phyloP scores from a whole-genome alignment of 2,888 invertebrate species.

The Metopia argyrocephala region DNA sequence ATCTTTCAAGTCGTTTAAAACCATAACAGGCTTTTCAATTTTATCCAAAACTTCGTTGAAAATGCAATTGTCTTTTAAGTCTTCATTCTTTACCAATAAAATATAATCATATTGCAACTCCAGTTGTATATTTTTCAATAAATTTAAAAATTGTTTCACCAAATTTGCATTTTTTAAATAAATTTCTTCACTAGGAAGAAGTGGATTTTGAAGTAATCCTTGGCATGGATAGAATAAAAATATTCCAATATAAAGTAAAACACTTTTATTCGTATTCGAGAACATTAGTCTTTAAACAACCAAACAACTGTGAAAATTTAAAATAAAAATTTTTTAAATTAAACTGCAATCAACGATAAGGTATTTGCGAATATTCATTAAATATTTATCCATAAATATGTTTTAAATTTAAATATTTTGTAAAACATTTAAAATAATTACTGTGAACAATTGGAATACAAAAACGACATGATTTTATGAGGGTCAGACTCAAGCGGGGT shows the following conservation, averaged over 20 bases:
- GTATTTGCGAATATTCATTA: constrained; percentile 1
- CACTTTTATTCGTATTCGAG: not conserved
- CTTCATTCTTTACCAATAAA: constrained; percentile 1
- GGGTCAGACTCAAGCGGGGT: not conserved
- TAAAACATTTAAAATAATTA: constrained; percentile 23
- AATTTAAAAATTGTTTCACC: not conserved
- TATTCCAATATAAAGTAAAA: not conserved
- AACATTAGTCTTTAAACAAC: constrained; percentile 23
- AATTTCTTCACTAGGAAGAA: not conserved
- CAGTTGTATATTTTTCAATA: not conserved
- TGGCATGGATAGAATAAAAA: not conserved
- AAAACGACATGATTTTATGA: not conserved
- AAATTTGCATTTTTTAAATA: not conserved
- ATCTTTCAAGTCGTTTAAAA: not conserved
- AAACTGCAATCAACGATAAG: not conserved
- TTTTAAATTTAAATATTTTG: constrained; percentile 31
- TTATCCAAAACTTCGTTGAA: constrained; percentile 1
- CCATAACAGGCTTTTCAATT: constrained; percentile 8
- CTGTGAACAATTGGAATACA: not conserved
- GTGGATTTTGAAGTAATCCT: not conserved
- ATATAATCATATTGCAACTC: constrained; percentile 32
- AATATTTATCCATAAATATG: constrained; percentile 35
- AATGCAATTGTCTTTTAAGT: not conserved
- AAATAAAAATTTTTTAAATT: not conserved
- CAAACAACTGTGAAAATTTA: constrained; percentile 7